Conservation (phyloP, 2,113 vertebrate species). For the Cheirogaleus medius region DNA sequence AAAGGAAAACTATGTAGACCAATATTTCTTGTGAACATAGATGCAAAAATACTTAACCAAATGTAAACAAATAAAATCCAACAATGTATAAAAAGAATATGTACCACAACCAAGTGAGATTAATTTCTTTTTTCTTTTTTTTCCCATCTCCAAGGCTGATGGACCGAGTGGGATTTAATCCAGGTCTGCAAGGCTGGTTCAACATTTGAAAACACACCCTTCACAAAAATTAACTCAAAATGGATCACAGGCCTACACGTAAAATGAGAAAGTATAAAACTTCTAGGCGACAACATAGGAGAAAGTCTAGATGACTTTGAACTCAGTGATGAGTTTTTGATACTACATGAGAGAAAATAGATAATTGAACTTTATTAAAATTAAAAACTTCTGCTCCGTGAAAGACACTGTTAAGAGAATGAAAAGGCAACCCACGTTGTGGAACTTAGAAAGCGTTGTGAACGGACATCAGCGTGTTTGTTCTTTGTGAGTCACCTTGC, state of each 20-base stretch:
- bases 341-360: not conserved
- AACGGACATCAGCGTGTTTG: not conserved
- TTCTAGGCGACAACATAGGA: not conserved
- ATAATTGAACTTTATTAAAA: not conserved
- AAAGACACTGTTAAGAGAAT: not conserved
- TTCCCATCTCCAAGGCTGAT: too few relatives aligned
- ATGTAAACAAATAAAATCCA: not conserved
- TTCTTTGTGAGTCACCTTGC: not conserved
- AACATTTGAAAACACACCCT: not conserved
- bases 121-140: too few relatives aligned
- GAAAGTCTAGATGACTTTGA: not conserved
- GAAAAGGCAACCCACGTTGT: not conserved
- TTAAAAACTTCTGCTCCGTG: not conserved
- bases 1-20: not conserved
- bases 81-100: not conserved
- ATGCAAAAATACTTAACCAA: not conserved
- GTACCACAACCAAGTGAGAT: not conserved
- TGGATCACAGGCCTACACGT: not conserved
- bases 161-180: not conserved
- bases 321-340: not conserved
- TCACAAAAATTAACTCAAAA: not conserved
- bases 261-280: not conserved
- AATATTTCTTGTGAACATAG: not conserved
- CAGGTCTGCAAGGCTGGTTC: not conserved
- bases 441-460: not conserved